A percentile compares a stretch with the other conserved stretches of the same genome.
phyloP scores from a whole-genome alignment of 2,797 vertebrate genomes.

The Cygnus olor region DNA sequence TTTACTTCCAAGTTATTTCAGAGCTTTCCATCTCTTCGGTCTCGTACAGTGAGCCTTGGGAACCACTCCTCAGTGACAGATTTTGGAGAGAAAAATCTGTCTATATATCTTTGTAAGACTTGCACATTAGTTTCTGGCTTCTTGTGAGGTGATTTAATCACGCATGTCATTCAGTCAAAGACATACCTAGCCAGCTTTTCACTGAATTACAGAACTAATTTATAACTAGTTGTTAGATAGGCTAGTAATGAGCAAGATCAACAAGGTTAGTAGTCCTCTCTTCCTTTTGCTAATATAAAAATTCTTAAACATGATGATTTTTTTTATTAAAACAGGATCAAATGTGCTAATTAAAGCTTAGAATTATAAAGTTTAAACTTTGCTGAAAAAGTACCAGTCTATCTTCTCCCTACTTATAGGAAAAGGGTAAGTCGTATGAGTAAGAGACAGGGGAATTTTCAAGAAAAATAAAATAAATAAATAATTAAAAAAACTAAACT shows the following conservation, averaged over 20 bases:
- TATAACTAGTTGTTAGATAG: background rate
- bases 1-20: background rate
- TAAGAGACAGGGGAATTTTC: background rate
- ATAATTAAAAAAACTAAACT: background rate
- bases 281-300: background rate
- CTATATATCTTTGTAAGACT: background rate
- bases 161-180: background rate
- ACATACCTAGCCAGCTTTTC: background rate
- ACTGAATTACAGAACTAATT: background rate
- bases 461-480: background rate
- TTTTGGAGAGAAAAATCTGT: background rate
- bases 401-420: background rate
- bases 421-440: background rate
- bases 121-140: background rate
- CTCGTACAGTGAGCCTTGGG: background rate
- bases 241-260: background rate
- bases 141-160: background rate
- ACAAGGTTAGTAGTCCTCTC: background rate
- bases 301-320: background rate
- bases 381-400: background rate
- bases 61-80: background rate
- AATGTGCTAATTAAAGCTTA: background rate
- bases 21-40: background rate
- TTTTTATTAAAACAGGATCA: background rate
- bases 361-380: background rate